Percentiles rank a stretch among this genome's conserved stretches.
Conservation (phyloP, 2,113 vertebrate genomes). For the chimpanzee (Pan troglodytes) region DNA sequence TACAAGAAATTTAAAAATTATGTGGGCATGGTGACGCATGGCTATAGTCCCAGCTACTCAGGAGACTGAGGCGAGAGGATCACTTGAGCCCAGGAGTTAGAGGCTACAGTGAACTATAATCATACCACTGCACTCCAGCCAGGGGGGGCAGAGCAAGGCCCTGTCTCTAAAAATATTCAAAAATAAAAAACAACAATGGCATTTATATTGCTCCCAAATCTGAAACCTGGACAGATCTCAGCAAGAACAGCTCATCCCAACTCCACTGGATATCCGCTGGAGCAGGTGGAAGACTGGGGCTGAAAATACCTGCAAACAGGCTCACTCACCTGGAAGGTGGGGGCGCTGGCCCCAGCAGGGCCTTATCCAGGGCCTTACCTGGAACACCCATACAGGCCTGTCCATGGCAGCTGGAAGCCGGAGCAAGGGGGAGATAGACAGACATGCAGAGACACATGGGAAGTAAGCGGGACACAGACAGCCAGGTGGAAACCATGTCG, state of each 20-base stretch:
- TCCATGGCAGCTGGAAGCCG: not conserved
- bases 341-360: not conserved
- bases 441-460: not conserved
- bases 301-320: not conserved
- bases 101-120: too few relatives aligned
- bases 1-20: too few relatives aligned
- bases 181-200: not conserved
- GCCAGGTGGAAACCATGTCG: rapidly evolving
- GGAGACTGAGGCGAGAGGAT: too few relatives aligned
- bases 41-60: too few relatives aligned
- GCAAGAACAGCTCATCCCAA: not conserved
- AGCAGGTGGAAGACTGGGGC: not conserved
- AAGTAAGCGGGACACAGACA: not conserved
- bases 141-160: too few relatives aligned
- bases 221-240: not conserved
- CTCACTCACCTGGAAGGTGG: not conserved
- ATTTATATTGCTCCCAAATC: not conserved
- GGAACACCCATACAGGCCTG: not conserved
- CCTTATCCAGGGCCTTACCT: not conserved
- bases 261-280: not conserved
- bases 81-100: too few relatives aligned
- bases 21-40: too few relatives aligned
- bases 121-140: too few relatives aligned
- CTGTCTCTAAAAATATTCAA: too few relatives aligned
- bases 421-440: not conserved